Conservation (phyloP, 2,113 vertebrate species). For the Columba livia region DNA sequence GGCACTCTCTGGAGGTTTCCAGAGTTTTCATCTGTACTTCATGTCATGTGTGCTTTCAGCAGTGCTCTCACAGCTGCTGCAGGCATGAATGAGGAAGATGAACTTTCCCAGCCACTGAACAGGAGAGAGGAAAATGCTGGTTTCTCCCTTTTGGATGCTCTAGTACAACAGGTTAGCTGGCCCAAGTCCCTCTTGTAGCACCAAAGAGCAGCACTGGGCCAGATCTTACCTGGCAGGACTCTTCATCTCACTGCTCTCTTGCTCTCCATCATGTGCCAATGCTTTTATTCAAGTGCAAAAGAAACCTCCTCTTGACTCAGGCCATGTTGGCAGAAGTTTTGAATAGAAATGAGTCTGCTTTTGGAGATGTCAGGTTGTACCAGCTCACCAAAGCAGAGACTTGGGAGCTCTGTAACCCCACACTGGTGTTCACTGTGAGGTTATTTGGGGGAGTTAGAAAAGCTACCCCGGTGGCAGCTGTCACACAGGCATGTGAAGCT, state of each 20-base stretch:
- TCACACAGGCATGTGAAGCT: background rate
- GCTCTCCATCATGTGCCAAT: accelerated
- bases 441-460: background rate
- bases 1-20: background rate
- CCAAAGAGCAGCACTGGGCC: accelerated
- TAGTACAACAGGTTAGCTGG: background rate
- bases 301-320: background rate
- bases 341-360: background rate
- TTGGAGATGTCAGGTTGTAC: background rate
- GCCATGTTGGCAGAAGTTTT: background rate
- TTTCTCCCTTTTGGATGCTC: background rate
- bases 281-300: background rate
- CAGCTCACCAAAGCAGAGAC: background rate
- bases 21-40: background rate
- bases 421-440: background rate
- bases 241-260: background rate
- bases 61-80: background rate
- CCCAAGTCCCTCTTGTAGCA: background rate
- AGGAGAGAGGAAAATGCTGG: background rate
- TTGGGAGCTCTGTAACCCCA: background rate
- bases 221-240: background rate
- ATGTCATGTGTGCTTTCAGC: accelerated
- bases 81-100: background rate
- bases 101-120: background rate
- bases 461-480: background rate